Evolutionary conservation across 2,888 invertebrate genomes (phyloP), one percentile per base, ranked within the genome.

Genomic region (Listrodromus nycthemerus): DNA sequence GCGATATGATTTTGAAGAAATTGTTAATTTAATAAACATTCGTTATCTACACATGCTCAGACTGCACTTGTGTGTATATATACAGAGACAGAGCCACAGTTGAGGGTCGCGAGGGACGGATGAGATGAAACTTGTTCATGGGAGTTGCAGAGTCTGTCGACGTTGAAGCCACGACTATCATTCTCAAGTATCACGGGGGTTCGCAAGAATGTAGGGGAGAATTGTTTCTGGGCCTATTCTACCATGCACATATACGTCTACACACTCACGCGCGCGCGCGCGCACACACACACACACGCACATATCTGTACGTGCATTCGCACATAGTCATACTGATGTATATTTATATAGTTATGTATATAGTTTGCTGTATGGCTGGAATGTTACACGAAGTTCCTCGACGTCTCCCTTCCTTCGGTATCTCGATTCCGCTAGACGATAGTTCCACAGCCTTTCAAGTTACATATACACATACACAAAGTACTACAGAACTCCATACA

Each of bases 351-450:
- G 45, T 27, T 67, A 48, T 67, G 48, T 45, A 24, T 19, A 41
- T 19, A 48, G 61, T 61, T 55, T 24, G 21, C 13, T 52, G 52
- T 24, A 65, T 30, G 21, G 63, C 21, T 16, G 65, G 50, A 16
- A 58, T 71, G 33, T 52, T 70, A 71, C 41, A 71, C 41, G 41
- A 71, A 71, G 58, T 71, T 71, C 16, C 41, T 21, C 41, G 58
- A 21, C 27, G 30, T 71, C 58, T 61, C 71, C 16, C 27, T 71
- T 41, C 48, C 65, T 52, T 37, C 21, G n/a, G 33, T 37, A 27
- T 76, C 37, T 8, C 75, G 65, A 76, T 76, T 41, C 66, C 41
- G 27, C 52, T 66, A 76, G 37, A 24, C 66, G 75, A 76, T 45
- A 37, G 66, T 71, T 41, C 52, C 52, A 65, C 55, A 33, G 37